phyloP scores from a whole-genome alignment of 2,888 invertebrate species.

The Thelaira solivaga region DNA sequence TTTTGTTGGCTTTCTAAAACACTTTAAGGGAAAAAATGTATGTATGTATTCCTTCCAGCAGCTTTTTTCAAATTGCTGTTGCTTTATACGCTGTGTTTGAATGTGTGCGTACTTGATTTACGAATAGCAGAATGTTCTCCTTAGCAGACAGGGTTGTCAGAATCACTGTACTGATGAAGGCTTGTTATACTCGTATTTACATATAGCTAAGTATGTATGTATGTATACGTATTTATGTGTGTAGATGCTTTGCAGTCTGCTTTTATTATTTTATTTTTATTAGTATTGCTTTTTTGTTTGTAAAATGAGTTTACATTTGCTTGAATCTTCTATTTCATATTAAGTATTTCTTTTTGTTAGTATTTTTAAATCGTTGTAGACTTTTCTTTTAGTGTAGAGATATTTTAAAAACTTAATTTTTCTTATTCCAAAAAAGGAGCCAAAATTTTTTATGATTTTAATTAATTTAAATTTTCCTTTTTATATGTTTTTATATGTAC shows the following conservation, averaged over 20 bases:
- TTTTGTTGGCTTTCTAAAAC: conserved; percentile 76
- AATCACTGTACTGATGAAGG: neutral
- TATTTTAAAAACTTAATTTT: too few relatives aligned
- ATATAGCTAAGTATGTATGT: too few relatives aligned
- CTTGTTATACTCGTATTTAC: too few relatives aligned
- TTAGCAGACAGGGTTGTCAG: neutral
- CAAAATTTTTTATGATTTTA: neutral
- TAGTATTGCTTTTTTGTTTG: neutral
- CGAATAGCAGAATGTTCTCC: conserved; percentile 21
- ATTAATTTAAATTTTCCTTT: neutral
- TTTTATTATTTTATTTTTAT: neutral
- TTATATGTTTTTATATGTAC: conserved; percentile 9
- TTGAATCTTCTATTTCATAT: neutral
- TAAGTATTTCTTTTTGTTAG: neutral
- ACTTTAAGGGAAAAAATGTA: conserved; percentile 70
- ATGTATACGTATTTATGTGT: too few relatives aligned
- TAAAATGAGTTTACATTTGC: neutral
- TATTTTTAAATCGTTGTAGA: too few relatives aligned
- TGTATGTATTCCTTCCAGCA: conserved; percentile 57
- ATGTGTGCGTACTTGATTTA: neutral
- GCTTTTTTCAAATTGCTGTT: conserved; percentile 36
- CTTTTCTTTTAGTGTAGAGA: too few relatives aligned
- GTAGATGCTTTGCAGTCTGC: too few relatives aligned
- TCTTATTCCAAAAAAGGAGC: too few relatives aligned
- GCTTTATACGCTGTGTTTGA: neutral